Conservation (phyloP, 1,140 invertebrate species). For the Orchesella cincta region DNA sequence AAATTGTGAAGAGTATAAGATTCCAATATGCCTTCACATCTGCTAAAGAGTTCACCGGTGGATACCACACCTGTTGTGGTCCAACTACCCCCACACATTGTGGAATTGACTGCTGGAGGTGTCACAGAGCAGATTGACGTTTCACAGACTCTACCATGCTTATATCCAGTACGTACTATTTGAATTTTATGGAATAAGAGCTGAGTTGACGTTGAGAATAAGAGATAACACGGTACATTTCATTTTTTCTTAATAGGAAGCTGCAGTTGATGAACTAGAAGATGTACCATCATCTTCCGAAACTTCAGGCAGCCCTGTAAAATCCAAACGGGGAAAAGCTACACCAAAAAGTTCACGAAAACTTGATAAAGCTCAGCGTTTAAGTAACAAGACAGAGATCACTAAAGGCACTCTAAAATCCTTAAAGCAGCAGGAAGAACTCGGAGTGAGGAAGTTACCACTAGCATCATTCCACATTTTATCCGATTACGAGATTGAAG, state of each 20-base stretch:
- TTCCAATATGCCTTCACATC: constrained; percentile 8
- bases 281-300: too few species aligned
- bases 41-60: constrained; percentile 42
- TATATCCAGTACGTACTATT: too few species aligned
- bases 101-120: constrained; percentile 47
- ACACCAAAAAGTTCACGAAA: too few species aligned
- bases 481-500: constrained; percentile 73
- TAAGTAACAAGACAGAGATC: background rate
- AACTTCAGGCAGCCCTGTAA: too few species aligned
- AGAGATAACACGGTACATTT: too few species aligned
- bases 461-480: constrained; percentile 80
- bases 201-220: too few species aligned
- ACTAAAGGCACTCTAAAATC: background rate
- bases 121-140: constrained; percentile 27
- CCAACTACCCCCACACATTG: constrained; percentile 31
- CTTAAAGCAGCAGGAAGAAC: constrained; percentile 44
- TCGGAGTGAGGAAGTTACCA: constrained; percentile 65
- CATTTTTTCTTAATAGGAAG: too few species aligned
- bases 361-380: too few species aligned
- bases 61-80: constrained; percentile 28
- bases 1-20: too few species aligned
- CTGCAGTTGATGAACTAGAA: too few species aligned
- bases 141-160: background rate
- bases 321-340: too few species aligned
- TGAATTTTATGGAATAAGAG: too few species aligned